Percentiles rank a stretch among this genome's conserved stretches.
Evolutionary conservation across 2,888 invertebrate genomes (phyloP).

Genomic region (Cyclophora albipunctata): DNA sequence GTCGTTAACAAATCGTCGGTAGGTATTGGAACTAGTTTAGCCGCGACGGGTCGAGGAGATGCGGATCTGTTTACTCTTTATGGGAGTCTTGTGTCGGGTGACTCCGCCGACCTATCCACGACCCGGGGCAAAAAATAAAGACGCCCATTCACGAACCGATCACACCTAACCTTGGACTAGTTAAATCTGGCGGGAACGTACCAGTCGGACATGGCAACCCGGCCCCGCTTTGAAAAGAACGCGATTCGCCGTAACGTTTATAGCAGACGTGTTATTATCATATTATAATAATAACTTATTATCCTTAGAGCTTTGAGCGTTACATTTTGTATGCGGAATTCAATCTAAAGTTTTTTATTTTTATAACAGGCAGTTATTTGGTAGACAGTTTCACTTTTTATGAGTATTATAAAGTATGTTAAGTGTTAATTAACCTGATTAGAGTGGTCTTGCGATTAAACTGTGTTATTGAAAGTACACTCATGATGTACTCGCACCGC

Average conservation of each 20-base stretch:
- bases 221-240: slow-evolving; percentile 37
- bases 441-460: too few species aligned
- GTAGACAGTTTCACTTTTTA: too few species aligned
- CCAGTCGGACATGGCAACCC: slow-evolving; percentile 51
- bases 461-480: too few species aligned
- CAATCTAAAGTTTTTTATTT: too few species aligned
- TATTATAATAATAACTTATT: slow-evolving; percentile 58
- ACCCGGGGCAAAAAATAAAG: slow-evolving; percentile 65
- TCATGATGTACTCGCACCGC: too few species aligned
- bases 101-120: slow-evolving; percentile 62
- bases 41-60: slow-evolving; percentile 29
- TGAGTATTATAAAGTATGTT: too few species aligned
- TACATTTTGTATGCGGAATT: too few species aligned
- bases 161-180: slow-evolving; percentile 65
- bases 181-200: slow-evolving; percentile 57
- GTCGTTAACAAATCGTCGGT: slow-evolving; percentile 24
- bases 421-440: too few species aligned
- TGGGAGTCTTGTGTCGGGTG: slow-evolving; percentile 47
- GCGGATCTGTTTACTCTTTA: slow-evolving; percentile 47
- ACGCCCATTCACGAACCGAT: slow-evolving; percentile 54
- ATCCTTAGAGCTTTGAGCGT: slow-evolving; percentile 26
- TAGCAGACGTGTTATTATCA: slow-evolving; percentile 67
- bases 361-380: too few species aligned
- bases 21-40: slow-evolving; percentile 21
- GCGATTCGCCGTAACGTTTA: slow-evolving; percentile 53